phyloP scores from a whole-genome alignment of 2,113 vertebrate genomes.

The Ctenodactylus gundi region DNA sequence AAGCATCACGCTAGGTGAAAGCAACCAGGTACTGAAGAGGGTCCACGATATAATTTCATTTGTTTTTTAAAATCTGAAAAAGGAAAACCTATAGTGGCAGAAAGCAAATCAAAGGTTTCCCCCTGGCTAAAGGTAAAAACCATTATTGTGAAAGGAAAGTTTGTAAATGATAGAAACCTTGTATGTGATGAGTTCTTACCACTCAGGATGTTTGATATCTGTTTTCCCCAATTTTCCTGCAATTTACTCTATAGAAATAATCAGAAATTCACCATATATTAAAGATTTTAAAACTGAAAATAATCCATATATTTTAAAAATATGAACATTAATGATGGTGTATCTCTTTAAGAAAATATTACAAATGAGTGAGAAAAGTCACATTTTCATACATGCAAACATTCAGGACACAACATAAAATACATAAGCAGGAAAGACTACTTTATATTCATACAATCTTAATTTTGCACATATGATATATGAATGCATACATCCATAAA shows the following conservation, averaged over 20 bases:
- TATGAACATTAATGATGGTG: neutral
- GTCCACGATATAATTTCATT: neutral
- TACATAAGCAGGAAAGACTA: neutral
- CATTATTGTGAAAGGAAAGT: neutral
- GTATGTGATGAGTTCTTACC: neutral
- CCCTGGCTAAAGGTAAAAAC: neutral
- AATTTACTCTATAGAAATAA: neutral
- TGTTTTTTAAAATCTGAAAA: neutral
- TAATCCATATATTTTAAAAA: neutral
- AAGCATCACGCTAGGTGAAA: fast-evolving
- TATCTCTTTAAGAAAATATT: neutral
- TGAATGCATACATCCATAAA: neutral
- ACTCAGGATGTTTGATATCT: neutral
- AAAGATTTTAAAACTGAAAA: neutral
- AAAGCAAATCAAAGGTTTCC: neutral
- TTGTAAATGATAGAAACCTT: neutral
- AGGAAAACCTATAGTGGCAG: neutral
- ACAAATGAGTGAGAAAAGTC: neutral
- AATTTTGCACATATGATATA: neutral
- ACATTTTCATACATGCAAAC: constrained; percentile 28
- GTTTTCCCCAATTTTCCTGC: neutral
- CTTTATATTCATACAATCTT: constrained; percentile 7
- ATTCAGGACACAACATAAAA: neutral
- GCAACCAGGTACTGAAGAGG: too few species aligned
- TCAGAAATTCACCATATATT: neutral